phyloP scores from a whole-genome alignment of 2,888 invertebrate species.

The Poecilus cupreus region DNA sequence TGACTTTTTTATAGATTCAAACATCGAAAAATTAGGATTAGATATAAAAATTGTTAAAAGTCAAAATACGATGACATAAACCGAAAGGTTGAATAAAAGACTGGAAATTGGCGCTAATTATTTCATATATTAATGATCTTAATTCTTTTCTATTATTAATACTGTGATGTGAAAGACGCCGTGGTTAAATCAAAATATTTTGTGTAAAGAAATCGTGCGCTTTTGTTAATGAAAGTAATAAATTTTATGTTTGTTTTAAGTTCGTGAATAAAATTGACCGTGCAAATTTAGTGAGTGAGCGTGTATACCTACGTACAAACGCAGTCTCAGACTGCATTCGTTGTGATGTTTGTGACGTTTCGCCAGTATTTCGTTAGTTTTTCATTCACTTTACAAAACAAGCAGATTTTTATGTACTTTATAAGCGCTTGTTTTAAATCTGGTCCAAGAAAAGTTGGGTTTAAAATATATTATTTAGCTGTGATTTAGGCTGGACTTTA shows the following conservation, averaged over 20 bases:
- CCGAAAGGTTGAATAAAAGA: conserved; percentile 33
- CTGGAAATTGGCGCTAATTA: conserved; percentile 36
- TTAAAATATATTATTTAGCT: not conserved
- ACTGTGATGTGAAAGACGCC: conserved; percentile 12
- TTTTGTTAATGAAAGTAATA: not conserved
- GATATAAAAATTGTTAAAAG: not conserved
- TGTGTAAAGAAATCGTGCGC: not conserved
- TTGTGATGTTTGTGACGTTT: conserved; percentile 22
- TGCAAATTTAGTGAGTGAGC: conserved; percentile 8
- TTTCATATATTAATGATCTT: conserved; percentile 13
- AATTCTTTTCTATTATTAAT: not conserved
- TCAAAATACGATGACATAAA: not conserved
- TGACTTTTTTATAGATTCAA: not conserved
- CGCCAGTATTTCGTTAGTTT: conserved; percentile 16
- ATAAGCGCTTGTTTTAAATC: not conserved
- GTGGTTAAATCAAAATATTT: conserved; percentile 27
- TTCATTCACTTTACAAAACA: not conserved
- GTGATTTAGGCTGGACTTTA: not conserved
- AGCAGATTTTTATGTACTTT: not conserved
- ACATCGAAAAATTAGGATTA: conserved; percentile 27
- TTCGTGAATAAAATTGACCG: conserved; percentile 43
- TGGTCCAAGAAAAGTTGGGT: not conserved
- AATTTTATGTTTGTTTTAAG: not conserved
- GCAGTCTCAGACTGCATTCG: conserved; percentile 10
- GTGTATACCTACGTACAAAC: conserved; percentile 36